Percentiles rank a stretch among this genome's conserved stretches.
phyloP scores from a whole-genome alignment of 2,888 invertebrate species.

The Stenchaetothrips biformis region DNA sequence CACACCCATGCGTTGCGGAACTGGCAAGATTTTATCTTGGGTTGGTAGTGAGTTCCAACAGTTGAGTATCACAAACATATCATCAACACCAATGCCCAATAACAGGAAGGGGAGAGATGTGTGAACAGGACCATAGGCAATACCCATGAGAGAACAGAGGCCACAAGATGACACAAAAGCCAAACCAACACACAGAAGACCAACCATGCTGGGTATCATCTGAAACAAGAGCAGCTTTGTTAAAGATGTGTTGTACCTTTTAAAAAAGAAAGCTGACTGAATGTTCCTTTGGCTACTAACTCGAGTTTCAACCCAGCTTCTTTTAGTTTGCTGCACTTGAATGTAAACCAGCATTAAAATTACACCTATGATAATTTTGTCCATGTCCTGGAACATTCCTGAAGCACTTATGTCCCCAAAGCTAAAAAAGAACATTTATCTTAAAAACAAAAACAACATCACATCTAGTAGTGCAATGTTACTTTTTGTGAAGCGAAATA shows the following conservation, averaged over 20 bases:
- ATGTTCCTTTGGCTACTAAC: slow-evolving; percentile 45
- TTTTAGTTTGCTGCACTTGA: slow-evolving; percentile 62
- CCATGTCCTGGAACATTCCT: slow-evolving; percentile 67
- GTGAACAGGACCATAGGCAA: slow-evolving; percentile 76
- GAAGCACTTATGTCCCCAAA: slow-evolving; percentile 70
- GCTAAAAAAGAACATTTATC: slow-evolving; percentile 45
- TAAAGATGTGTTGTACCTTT: background rate
- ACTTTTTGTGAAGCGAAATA: background rate
- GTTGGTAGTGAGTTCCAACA: slow-evolving; percentile 62
- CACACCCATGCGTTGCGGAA: slow-evolving; percentile 62
- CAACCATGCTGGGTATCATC: slow-evolving; percentile 63
- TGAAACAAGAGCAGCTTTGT: slow-evolving; percentile 41
- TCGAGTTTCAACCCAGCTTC: slow-evolving; percentile 67
- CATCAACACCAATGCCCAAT: slow-evolving; percentile 74
- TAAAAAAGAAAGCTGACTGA: background rate
- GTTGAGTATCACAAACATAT: slow-evolving; percentile 79
- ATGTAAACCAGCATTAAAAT: slow-evolving; percentile 70
- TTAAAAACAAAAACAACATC: background rate
- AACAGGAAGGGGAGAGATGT: slow-evolving; percentile 74
- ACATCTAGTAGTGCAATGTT: background rate
- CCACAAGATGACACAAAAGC: slow-evolving; percentile 67
- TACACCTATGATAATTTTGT: slow-evolving; percentile 63
- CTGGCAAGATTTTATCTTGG: slow-evolving; percentile 51
- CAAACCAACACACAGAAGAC: slow-evolving; percentile 66
- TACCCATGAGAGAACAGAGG: slow-evolving; percentile 63